Evolutionary conservation across 2,113 vertebrate genomes (phyloP), one percentile per base, ranked within the genome.

Genomic region (Himantopus leucocephalus): DNA sequence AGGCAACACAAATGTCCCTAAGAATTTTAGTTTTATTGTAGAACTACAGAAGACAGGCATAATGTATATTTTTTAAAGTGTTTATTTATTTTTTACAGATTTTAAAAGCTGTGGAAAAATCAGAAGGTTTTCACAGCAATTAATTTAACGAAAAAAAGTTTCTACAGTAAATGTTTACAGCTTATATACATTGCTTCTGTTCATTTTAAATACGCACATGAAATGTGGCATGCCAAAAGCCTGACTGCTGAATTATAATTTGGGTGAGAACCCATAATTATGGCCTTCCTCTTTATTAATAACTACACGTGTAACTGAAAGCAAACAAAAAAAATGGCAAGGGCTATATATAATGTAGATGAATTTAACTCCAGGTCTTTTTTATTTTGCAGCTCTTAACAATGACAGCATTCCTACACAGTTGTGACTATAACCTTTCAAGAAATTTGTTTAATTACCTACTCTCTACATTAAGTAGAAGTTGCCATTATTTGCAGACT

Each of bases 381-480:
- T 53, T 85, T 86, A 80, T 62, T 94, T 87, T 89, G 72, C n/a
- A 68, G 32, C 37, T 47, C 14, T 81, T 68, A 76, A 68, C 62
- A 86, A 71, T 68, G 67, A 59, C 67, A 81, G 30, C 2, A 5
- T 14, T 87, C 50, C 48, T 43, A 86, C 37, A 59, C 9, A 56
- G 29, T 29, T 91, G 26, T 94, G 68, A 90, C 80, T 86, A 58
- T 60, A 92, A 90, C 35, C 41, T 94, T 92, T 83, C 23, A 68
- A 85, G 50, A 82, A 84, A 85, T 86, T 32, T 94, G 16, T 94
- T 86, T 72, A 86, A 96, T 91, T 94, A 47, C 16, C 41, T 86
- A 30, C 45, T 79, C 18, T 50, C 41, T 47, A 52, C n/a, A 20
- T 58, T 59, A 92, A 91, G 17, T 73, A 73, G 50, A 94, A 94